These are phyloP conservation scores for Arrhamphus sclerolepis DNA, from an alignment of 2,797 vertebrate genomes.

Conservation along the genomic window DNA sequence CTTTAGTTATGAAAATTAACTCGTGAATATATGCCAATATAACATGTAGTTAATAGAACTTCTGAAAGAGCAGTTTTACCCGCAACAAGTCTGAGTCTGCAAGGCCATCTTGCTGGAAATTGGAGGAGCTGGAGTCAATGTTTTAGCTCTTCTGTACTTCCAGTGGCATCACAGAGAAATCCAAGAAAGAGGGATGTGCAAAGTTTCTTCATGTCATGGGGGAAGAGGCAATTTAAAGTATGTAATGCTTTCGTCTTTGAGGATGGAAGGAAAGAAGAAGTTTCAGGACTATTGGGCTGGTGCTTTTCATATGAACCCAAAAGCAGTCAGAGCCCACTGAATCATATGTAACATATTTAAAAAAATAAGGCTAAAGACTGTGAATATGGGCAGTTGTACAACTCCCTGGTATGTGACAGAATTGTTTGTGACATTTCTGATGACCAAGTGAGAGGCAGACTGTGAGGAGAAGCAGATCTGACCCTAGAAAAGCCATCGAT, in stretches of 20 bases:
- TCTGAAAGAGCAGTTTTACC: neutral
- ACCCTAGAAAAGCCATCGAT: conserved; percentile 5
- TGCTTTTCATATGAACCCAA: neutral
- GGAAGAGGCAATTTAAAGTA: neutral
- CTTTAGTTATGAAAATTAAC: neutral
- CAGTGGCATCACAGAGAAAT: neutral
- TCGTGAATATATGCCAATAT: neutral
- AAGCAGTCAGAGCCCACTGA: neutral
- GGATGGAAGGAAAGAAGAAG: neutral
- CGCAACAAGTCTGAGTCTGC: conserved; percentile 23
- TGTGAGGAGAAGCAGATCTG: conserved; percentile 26
- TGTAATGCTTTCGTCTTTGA: neutral
- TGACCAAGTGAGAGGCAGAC: conserved; percentile 20
- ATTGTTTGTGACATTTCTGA: conserved; percentile 10
- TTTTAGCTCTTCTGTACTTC: neutral
- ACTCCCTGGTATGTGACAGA: neutral
- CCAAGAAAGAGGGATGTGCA: neutral
- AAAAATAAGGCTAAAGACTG: conserved; percentile 6
- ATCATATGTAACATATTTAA: neutral
- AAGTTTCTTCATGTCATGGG: neutral
- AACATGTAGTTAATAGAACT: neutral
- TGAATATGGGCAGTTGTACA: neutral
- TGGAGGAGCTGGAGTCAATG: neutral
- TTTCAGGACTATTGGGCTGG: neutral
- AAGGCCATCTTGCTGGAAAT: conserved; percentile 75